Conservation (phyloP, 2,113 vertebrate genomes). For the Anguilla japonica region DNA sequence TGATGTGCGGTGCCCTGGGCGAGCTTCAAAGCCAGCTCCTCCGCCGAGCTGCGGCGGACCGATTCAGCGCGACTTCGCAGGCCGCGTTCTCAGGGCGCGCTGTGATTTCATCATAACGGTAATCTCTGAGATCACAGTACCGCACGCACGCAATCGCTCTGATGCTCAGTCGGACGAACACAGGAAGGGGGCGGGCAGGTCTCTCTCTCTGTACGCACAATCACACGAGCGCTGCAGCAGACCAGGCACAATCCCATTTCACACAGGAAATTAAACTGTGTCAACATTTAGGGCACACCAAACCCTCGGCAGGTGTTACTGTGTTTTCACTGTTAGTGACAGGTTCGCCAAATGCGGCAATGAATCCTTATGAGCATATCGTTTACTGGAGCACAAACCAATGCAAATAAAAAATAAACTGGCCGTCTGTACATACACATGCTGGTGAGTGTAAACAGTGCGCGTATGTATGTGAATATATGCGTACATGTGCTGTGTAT, state of each 20-base stretch:
- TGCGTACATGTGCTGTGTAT: too few relatives aligned
- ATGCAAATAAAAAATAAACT: not conserved
- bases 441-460: too few relatives aligned
- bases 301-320: not conserved
- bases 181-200: not conserved
- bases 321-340: not conserved
- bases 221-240: not conserved
- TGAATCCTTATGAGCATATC: not conserved
- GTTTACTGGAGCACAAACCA: not conserved
- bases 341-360: not conserved
- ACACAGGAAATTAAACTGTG: not conserved
- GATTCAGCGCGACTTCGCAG: not conserved
- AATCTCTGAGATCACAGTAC: constrained; percentile 10
- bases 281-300: not conserved
- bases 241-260: not conserved
- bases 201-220: not conserved
- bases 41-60: not conserved
- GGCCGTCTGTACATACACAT: too few relatives aligned
- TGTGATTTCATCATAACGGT: not conserved
- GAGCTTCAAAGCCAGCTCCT: constrained; percentile 17
- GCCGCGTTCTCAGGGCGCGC: not conserved
- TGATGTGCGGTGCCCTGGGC: not conserved
- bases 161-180: constrained; percentile 4
- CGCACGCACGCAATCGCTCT: not conserved
- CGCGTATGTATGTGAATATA: too few relatives aligned